Evolutionary conservation across 2,888 invertebrate species (phyloP).

Genomic region (Prenolepis imparis): DNA sequence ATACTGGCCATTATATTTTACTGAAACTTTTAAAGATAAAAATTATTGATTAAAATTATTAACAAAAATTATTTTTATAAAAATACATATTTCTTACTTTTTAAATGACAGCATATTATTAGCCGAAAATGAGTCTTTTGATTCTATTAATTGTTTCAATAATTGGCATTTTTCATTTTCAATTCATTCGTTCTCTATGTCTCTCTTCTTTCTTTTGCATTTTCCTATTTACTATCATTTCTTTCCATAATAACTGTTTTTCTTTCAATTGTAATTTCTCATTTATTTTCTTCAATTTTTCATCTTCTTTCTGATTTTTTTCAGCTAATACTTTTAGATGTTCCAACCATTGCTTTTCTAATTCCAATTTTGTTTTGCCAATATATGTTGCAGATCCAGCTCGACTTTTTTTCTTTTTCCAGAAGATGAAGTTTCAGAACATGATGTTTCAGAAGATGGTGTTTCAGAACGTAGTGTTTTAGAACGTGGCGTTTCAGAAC

Average conservation of each 20-base stretch:
- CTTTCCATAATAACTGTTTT: slow-evolving; percentile 13
- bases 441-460: no score
- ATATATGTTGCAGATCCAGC: background rate
- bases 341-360: slow-evolving; percentile 9
- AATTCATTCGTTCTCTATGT: background rate
- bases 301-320: background rate
- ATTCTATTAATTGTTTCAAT: background rate
- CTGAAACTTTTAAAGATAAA: no score
- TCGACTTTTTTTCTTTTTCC: background rate
- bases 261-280: slow-evolving; percentile 3
- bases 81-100: no score
- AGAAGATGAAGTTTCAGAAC: no score
- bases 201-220: slow-evolving; percentile 6
- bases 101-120: background rate
- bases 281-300: slow-evolving; percentile 6
- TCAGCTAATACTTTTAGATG: background rate
- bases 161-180: slow-evolving; percentile 8
- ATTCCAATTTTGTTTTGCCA: background rate
- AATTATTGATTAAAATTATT: no score
- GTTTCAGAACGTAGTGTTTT: no score
- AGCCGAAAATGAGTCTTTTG: background rate
- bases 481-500: no score
- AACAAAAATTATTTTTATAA: no score
- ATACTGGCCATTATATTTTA: no score
- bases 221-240: background rate